Evolutionary conservation across 2,797 vertebrate species (phyloP), one percentile per base, ranked within the genome.

Genomic region (Mionectes olivaceus): DNA sequence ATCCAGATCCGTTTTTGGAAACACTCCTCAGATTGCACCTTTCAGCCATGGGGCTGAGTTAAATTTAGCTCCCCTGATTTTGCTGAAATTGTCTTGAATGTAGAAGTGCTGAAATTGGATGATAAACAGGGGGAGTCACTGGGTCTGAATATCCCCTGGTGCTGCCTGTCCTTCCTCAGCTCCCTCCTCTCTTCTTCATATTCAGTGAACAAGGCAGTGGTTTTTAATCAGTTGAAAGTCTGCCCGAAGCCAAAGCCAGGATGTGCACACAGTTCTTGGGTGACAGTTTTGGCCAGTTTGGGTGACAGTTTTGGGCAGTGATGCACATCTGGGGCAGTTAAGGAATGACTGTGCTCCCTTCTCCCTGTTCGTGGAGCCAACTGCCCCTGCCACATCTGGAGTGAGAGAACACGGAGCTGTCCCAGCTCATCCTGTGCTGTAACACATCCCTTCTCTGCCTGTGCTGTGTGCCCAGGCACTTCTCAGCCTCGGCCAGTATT

Each of bases 301-400:
- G 41, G 41, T 41, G 41, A 41, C 65, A 18, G 6, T 1, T 80
- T 49, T 46, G 46, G 25, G 32, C 50, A 33, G 44, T 7, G 9
- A 7, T 13, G 37, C 18, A 1, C 0, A 1, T 7, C 46, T 44
- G 55, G 0, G 5, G 43, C 33, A 32, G 28, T 19, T 21, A 4
- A 14, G 44, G 67, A 27, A 11, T 0, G 5, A 8, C 22, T 12
- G 15, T 13, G 61, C 10, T 28, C 27, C 50, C 14, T 15, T 87
- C 5, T 24, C 8, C 5, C 11, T 46, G 65, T 43, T 24, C n/a
- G 4, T 24, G 43, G n/a, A 25, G 25, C 33, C 44, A 47, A 2
- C 27, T 50, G 35, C n/a, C 13, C 1, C 33, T 32, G 55, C 33
- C 18, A 24, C 5, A 4, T 1, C 30, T 19, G n/a, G 5, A 16